A percentile compares a stretch with the other conserved stretches of the same genome.
These are phyloP conservation scores for Chydorus sphaericus DNA, from an alignment of 2,888 invertebrate genomes.

Conservation along the genomic window DNA sequence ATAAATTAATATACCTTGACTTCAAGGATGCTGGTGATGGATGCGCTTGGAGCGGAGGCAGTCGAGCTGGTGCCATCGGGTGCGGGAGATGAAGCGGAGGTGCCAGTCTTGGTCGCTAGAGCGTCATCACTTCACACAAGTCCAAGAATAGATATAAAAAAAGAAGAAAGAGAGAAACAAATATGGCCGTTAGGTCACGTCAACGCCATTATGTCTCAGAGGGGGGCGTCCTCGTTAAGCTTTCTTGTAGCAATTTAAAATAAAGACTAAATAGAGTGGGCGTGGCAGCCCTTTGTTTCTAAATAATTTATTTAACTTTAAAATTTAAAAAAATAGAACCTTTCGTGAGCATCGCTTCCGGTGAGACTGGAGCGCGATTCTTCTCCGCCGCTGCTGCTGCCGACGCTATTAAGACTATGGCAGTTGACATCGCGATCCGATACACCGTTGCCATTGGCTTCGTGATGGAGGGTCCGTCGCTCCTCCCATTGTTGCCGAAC, in stretches of 20 bases:
- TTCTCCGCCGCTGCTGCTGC: slow-evolving; percentile 45
- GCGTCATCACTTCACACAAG: slow-evolving; percentile 44
- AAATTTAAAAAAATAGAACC: slow-evolving; percentile 20
- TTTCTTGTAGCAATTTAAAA: neutral
- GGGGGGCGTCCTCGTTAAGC: no score
- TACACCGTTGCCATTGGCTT: slow-evolving; percentile 29
- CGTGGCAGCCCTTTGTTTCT: no score
- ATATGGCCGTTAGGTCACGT: slow-evolving; percentile 4
- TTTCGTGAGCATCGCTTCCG: slow-evolving; percentile 40
- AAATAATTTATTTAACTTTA: no score
- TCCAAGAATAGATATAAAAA: slow-evolving; percentile 22
- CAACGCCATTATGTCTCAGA: no score
- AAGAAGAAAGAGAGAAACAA: slow-evolving; percentile 7
- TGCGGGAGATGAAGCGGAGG: slow-evolving; percentile 4
- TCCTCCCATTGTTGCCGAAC: slow-evolving; percentile 76
- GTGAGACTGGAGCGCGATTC: slow-evolving; percentile 34
- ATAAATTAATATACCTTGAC: slow-evolving; percentile 12
- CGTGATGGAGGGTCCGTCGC: slow-evolving; percentile 33
- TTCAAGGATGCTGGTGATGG: slow-evolving; percentile 14
- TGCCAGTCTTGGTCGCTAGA: slow-evolving; percentile 24
- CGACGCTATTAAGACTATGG: slow-evolving; percentile 44
- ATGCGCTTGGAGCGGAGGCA: slow-evolving; percentile 8
- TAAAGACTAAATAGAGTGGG: no score
- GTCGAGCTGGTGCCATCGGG: neutral
- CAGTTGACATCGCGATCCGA: slow-evolving; percentile 31